A percentile compares a stretch with the other conserved stretches of the same genome.
phyloP scores from a whole-genome alignment of 2,888 invertebrate species.

The Sicus ferrugineus region DNA sequence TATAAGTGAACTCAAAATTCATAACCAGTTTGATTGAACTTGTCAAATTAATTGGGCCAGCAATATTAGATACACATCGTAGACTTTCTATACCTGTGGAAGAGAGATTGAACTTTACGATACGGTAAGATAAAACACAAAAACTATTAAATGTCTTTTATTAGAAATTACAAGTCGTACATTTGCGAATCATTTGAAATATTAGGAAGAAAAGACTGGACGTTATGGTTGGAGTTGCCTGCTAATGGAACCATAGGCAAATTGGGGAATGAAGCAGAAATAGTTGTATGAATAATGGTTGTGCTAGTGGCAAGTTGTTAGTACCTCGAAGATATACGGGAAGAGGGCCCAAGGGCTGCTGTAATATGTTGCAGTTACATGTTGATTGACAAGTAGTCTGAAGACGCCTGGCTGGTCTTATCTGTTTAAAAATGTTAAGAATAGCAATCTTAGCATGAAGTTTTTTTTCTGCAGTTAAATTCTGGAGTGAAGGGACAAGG shows the following conservation, averaged over 20 bases:
- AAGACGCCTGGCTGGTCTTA: background rate
- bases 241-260: background rate
- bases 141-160: background rate
- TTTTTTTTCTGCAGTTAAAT: conserved; percentile 26
- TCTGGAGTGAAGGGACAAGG: conserved; percentile 25
- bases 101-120: too few relatives aligned
- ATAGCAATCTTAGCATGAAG: conserved; percentile 24
- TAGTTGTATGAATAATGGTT: background rate
- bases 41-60: too few relatives aligned
- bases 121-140: background rate
- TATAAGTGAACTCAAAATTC: too few relatives aligned
- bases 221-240: background rate
- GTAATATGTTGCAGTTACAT: background rate
- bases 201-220: background rate
- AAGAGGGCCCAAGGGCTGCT: background rate
- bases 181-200: background rate
- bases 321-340: background rate
- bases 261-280: background rate
- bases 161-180: too few relatives aligned
- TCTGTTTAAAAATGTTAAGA: conserved; percentile 28
- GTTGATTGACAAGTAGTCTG: background rate
- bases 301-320: background rate
- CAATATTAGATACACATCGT: too few relatives aligned
- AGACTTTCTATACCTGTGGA: too few relatives aligned
- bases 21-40: too few relatives aligned